phyloP scores from a whole-genome alignment of 2,113 vertebrate species.

The Mormyrus lacerda region DNA sequence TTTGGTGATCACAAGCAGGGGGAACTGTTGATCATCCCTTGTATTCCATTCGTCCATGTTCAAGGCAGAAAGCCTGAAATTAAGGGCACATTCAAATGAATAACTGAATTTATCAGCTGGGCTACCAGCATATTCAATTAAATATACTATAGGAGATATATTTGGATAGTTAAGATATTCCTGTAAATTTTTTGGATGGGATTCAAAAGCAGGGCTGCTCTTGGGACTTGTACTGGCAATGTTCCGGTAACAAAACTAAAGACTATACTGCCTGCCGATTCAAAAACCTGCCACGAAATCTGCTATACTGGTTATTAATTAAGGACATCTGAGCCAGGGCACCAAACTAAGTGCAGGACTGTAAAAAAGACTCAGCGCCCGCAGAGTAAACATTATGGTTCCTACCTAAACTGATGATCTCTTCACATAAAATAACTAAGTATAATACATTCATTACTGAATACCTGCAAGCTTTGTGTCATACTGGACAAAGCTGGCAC shows the following conservation, averaged over 20 bases:
- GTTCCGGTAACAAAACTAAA: neutral
- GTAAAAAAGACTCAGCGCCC: neutral
- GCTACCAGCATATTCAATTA: neutral
- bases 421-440: neutral
- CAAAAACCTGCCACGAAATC: neutral
- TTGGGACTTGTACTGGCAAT: neutral
- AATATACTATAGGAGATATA: neutral
- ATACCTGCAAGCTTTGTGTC: neutral
- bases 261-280: neutral
- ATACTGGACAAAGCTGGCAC: neutral
- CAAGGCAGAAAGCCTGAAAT: neutral
- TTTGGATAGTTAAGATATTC: neutral
- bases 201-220: neutral
- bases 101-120: neutral
- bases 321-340: neutral
- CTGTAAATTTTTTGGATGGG: neutral
- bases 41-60: neutral
- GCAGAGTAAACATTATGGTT: neutral
- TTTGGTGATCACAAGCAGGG: neutral
- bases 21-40: neutral
- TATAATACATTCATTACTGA: neutral
- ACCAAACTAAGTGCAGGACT: neutral
- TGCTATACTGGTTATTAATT: neutral
- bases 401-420: neutral
- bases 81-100: neutral